Evolutionary conservation across 2,797 vertebrate genomes (phyloP), one percentile per base, ranked within the genome.

Genomic region (Helarctos malayanus): DNA sequence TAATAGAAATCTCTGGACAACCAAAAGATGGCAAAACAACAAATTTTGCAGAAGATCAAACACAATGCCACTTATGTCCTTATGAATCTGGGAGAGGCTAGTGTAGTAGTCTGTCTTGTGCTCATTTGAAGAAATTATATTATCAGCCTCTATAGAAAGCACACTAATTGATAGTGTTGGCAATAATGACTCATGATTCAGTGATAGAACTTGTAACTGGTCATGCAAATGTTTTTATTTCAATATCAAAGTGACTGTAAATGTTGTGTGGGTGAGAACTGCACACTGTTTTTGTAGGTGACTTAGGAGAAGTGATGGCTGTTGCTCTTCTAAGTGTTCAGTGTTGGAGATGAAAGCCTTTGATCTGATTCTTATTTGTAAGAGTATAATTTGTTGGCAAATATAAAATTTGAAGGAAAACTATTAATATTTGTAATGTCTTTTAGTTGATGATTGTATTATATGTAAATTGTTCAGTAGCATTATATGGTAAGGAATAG

Each of bases 181-280:
- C 23, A 35, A 76, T 65, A 61, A 80, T 81, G 80, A 59, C 21
- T 90, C 35, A 84, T 49, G 10, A 78, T 65, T 92, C 41, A 71
- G 12, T 86, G 38, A 92, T 12, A 82, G 15, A 71, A 38, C 47
- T 41, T 59, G 8, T 90, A 79, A 59, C 23, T 75, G 35, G 41
- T 35, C 63, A 49, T 82, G 85, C 59, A 92, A 2, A 11, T 78
- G 79, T 82, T 89, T 97, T 63, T 35, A 87, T 75, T 91, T n/a
- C 49, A 49, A 5, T 87, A 75, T 61, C 3, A 25, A 89, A 75
- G 68, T 59, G 61, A 38, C 21, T 0, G 19, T 56, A 54, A 83
- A 79, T 89, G 49, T 61, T 18, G 81, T 15, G 52, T 63, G 35
- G 18, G 32, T 92, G 52, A 27, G 49, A 75, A 65, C 5, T 61